Percentiles rank a stretch among this genome's conserved stretches.
These are phyloP conservation scores for Elanus axillaris DNA, from an alignment of 2,113 vertebrate species.

Conservation along the genomic window DNA sequence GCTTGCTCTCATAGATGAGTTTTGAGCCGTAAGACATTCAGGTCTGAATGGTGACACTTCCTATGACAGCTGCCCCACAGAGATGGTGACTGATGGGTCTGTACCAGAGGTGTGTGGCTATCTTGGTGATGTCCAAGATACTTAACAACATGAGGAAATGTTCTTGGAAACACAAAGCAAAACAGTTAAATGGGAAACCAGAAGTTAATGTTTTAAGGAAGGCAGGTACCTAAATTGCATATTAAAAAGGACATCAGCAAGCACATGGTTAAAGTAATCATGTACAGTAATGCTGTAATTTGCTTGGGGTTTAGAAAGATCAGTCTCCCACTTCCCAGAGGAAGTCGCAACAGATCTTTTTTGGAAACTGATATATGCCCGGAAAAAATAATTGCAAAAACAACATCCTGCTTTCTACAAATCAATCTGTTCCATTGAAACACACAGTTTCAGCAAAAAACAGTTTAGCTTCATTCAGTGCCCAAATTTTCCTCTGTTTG, in stretches of 20 bases:
- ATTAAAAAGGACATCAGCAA: not conserved
- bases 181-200: not conserved
- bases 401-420: not conserved
- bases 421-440: not conserved
- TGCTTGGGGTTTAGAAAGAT: not conserved
- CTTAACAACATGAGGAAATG: not conserved
- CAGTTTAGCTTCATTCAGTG: not conserved
- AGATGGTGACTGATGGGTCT: not conserved
- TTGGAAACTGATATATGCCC: not conserved
- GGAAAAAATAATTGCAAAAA: not conserved
- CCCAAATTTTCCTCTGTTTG: not conserved
- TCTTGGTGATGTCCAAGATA: not conserved
- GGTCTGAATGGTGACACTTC: not conserved
- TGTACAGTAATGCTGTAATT: not conserved
- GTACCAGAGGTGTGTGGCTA: not conserved
- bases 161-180: not conserved
- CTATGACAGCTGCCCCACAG: not conserved
- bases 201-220: not conserved
- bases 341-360: not conserved
- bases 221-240: not conserved
- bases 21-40: not conserved
- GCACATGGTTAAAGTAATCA: not conserved
- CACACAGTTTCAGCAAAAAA: not conserved
- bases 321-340: not conserved
- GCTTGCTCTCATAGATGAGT: not conserved